Percentiles rank a stretch among this genome's conserved stretches.
These are phyloP conservation scores for Timema podura DNA, from an alignment of 2,888 invertebrate species.

Conservation along the genomic window DNA sequence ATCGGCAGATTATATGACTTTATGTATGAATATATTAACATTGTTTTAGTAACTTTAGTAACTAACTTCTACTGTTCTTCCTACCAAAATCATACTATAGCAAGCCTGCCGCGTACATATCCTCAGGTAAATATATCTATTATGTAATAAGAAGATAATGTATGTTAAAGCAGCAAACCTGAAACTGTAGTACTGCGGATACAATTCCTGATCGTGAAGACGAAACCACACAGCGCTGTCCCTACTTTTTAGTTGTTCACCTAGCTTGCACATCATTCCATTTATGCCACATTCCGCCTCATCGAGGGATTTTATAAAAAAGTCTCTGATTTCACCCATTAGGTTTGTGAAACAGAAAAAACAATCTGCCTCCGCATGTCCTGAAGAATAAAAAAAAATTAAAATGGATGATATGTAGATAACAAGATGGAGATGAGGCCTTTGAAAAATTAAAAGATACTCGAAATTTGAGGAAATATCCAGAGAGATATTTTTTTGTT, in stretches of 20 bases:
- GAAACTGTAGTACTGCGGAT: slow-evolving; percentile 96
- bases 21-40: too few relatives aligned
- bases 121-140: too few relatives aligned
- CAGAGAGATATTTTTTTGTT: too few relatives aligned
- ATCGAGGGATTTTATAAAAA: slow-evolving; percentile 94
- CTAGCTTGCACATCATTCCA: slow-evolving; percentile 81
- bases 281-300: slow-evolving; percentile 89
- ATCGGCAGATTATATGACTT: too few relatives aligned
- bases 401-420: background rate
- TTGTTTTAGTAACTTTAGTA: too few relatives aligned
- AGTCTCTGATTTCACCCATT: slow-evolving; percentile 96
- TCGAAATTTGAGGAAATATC: too few relatives aligned
- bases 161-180: slow-evolving; percentile 46
- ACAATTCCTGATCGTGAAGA: slow-evolving; percentile 77
- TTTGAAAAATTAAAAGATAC: too few relatives aligned
- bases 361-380: slow-evolving; percentile 92
- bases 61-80: too few relatives aligned
- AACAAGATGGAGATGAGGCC: too few relatives aligned
- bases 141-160: too few relatives aligned
- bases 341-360: slow-evolving; percentile 98
- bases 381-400: slow-evolving; percentile 48
- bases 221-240: slow-evolving; percentile 74
- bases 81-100: too few relatives aligned
- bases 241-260: slow-evolving; percentile 67
- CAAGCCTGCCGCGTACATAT: too few relatives aligned